Evolutionary conservation across 2,113 vertebrate species (phyloP).

Genomic region (Microtus ochrogaster): DNA sequence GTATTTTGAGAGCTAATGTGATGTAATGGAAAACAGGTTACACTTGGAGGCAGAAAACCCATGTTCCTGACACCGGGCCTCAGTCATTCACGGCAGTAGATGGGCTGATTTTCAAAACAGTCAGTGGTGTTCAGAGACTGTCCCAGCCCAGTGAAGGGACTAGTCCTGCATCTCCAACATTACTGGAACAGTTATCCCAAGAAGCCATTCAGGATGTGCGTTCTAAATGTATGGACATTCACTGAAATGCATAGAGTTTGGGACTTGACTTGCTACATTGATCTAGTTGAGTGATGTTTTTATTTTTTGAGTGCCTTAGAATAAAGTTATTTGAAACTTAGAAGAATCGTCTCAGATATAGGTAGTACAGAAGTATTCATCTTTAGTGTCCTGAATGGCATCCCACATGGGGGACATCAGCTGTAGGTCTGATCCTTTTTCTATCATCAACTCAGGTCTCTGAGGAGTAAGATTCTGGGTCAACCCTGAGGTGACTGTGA

Average conservation of each 20-base stretch:
- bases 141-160: not conserved
- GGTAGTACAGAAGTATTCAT: not conserved
- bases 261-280: not conserved
- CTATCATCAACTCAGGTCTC: not conserved
- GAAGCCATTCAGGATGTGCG: not conserved
- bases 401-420: accelerated
- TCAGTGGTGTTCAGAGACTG: constrained; percentile 15
- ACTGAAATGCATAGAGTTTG: not conserved
- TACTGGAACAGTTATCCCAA: not conserved
- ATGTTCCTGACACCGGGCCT: not conserved
- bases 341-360: not conserved
- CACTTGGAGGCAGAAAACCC: constrained; percentile 33
- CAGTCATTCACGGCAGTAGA: not conserved
- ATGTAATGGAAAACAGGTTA: constrained; percentile 24
- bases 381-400: not conserved
- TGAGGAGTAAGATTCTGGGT: not conserved
- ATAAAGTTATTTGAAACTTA: not conserved
- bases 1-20: constrained; percentile 25
- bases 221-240: not conserved
- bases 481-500: not conserved
- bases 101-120: constrained; percentile 4
- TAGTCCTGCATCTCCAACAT: not conserved
- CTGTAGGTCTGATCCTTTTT: not conserved
- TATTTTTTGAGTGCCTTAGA: not conserved
- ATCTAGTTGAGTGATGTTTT: not conserved